A percentile compares a stretch with the other conserved stretches of the same genome.
phyloP scores from a whole-genome alignment of 2,797 vertebrate species.

The Poeciliopsis paucimaculata region DNA sequence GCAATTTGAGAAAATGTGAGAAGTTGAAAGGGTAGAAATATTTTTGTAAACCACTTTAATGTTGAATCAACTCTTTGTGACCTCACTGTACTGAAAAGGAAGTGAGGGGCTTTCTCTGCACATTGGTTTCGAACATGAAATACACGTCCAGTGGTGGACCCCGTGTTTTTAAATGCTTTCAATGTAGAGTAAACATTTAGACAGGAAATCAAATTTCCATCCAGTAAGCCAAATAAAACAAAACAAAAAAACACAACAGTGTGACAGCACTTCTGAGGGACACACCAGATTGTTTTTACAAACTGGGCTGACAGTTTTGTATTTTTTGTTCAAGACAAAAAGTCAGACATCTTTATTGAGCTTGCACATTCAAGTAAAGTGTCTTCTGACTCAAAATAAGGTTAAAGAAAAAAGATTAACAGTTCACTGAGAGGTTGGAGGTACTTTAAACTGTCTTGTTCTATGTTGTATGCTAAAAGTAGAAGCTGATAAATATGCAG shows the following conservation, averaged over 20 bases:
- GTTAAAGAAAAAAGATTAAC: constrained; percentile 8
- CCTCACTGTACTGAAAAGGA: background rate
- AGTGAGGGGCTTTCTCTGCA: constrained; percentile 7
- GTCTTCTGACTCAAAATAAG: constrained; percentile 19
- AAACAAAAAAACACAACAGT: constrained; percentile 30
- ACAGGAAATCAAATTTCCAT: constrained; percentile 31
- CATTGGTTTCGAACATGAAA: background rate
- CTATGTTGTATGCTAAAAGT: constrained; percentile 16
- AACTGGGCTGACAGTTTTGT: constrained; percentile 38
- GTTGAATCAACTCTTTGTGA: constrained; percentile 1
- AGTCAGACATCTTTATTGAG: constrained; percentile 22
- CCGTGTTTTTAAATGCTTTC: constrained; percentile 22
- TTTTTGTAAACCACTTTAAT: background rate
- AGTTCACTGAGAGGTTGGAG: constrained; percentile 25
- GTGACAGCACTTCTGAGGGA: constrained; percentile 50
- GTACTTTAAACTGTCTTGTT: constrained; percentile 22
- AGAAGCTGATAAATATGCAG: constrained; percentile 55
- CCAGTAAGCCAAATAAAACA: constrained; percentile 8
- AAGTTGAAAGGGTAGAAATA: background rate
- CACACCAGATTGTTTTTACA: constrained; percentile 53
- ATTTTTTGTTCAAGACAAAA: constrained; percentile 14
- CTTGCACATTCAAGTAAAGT: constrained; percentile 30
- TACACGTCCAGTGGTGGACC: constrained; percentile 3
- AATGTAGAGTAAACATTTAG: constrained; percentile 27
- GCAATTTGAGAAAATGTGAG: background rate